A percentile compares a stretch with the other conserved stretches of the same genome.
phyloP scores from a whole-genome alignment of 2,888 invertebrate species.

The Abscondita cerata region DNA sequence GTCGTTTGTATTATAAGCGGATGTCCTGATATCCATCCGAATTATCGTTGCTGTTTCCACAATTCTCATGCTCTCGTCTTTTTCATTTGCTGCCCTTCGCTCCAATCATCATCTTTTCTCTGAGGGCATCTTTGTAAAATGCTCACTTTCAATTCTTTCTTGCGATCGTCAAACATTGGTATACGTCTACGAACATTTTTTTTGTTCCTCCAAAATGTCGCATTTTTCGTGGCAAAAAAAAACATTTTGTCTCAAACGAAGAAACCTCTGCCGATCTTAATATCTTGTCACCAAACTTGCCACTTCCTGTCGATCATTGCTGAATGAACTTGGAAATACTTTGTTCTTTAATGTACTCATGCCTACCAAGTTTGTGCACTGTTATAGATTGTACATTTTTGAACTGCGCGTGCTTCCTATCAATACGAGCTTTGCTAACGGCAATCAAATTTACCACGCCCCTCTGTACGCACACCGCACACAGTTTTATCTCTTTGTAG shows the following conservation, averaged over 20 bases:
- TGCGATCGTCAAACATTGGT: no score
- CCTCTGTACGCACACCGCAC: background rate
- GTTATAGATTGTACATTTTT: background rate
- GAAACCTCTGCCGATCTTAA: background rate
- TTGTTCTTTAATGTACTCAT: background rate
- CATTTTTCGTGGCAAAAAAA: no score
- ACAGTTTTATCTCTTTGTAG: background rate
- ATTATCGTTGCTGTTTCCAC: background rate
- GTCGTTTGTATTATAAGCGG: background rate
- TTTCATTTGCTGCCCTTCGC: background rate
- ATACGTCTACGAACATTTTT: no score
- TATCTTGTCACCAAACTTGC: background rate
- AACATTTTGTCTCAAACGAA: background rate
- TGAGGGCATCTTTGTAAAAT: no score
- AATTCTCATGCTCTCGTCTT: background rate
- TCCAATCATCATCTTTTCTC: no score
- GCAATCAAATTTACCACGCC: background rate
- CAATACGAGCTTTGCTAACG: background rate
- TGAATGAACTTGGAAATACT: background rate
- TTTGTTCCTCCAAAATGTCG: no score
- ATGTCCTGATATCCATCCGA: background rate
- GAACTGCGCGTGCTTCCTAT: background rate
- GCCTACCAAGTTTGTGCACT: background rate
- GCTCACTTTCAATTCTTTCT: no score
- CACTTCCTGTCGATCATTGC: background rate